Evolutionary conservation across 2,888 invertebrate genomes (phyloP).

Genomic region (Allophyes oxyacanthae): DNA sequence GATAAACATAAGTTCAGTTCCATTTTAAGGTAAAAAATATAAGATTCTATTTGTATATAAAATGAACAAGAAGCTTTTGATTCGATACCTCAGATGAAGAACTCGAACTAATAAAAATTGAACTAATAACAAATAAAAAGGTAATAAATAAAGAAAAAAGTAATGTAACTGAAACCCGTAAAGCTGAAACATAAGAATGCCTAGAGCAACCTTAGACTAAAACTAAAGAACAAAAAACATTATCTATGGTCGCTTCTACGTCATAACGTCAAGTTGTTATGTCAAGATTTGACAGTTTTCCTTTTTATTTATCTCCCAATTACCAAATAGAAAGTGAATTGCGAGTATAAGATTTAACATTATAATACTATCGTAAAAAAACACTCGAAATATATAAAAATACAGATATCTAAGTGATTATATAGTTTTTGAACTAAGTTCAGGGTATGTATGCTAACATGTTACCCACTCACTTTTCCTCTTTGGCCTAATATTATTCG

Average conservation of each 20-base stretch:
- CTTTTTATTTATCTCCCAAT: constrained; percentile 65
- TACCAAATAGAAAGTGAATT: constrained; percentile 69
- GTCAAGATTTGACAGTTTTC: constrained; percentile 70
- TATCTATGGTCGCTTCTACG: constrained; percentile 18
- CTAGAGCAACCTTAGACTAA: too few species aligned
- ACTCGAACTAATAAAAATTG: too few species aligned
- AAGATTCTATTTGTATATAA: too few species aligned
- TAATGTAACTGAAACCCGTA: too few species aligned
- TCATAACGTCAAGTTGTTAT: constrained; percentile 58
- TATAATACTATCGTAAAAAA: constrained; percentile 23
- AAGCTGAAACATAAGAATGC: too few species aligned
- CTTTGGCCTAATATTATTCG: constrained; percentile 64
- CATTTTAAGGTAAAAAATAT: too few species aligned
- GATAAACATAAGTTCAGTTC: too few species aligned
- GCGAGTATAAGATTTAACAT: constrained; percentile 37
- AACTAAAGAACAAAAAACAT: too few species aligned
- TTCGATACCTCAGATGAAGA: too few species aligned
- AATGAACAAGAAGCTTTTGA: too few species aligned
- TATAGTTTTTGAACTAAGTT: constrained; percentile 56
- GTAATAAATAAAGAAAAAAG: too few species aligned
- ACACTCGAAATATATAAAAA: constrained; percentile 26
- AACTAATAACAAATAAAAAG: too few species aligned
- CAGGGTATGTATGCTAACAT: constrained; percentile 73
- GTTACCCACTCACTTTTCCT: constrained; percentile 72
- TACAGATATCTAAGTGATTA: constrained; percentile 36